These are phyloP conservation scores for Troilus luridus DNA, from an alignment of 2,888 invertebrate genomes.

Conservation along the genomic window DNA sequence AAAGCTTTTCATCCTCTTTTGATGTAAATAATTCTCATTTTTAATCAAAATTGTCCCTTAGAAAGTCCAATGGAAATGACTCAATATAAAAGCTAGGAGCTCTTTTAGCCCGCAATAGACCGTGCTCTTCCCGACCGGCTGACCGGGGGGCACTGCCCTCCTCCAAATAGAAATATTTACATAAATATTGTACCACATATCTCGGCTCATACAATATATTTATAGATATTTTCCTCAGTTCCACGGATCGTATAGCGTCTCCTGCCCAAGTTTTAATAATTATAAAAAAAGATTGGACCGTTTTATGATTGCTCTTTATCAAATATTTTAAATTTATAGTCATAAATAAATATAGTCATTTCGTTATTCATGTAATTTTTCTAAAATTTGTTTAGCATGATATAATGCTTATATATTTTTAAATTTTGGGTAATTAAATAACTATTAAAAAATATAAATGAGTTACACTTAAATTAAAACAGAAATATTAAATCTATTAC, in stretches of 20 bases:
- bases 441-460: too few relatives aligned
- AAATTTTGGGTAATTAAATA: too few relatives aligned
- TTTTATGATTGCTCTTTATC: too few relatives aligned
- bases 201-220: background rate
- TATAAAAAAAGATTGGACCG: too few relatives aligned
- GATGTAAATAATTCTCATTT: constrained; percentile 1
- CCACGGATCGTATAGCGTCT: background rate
- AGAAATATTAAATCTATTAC: too few relatives aligned
- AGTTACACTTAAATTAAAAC: too few relatives aligned
- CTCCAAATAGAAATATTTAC: constrained; percentile 15
- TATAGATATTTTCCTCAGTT: background rate
- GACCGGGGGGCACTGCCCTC: constrained; percentile 23
- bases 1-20: background rate
- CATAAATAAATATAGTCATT: too few relatives aligned
- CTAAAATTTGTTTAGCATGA: too few relatives aligned
- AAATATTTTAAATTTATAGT: too few relatives aligned
- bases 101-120: constrained; percentile 29
- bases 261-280: background rate
- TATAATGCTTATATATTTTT: too few relatives aligned
- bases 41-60: constrained; percentile 7
- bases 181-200: constrained; percentile 27
- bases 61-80: background rate
- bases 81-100: constrained; percentile 1
- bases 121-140: background rate
- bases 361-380: too few relatives aligned